Evolutionary conservation across 2,113 vertebrate species (phyloP), one percentile per base, ranked within the genome.

Genomic region (Rhodinocichla rosea): DNA sequence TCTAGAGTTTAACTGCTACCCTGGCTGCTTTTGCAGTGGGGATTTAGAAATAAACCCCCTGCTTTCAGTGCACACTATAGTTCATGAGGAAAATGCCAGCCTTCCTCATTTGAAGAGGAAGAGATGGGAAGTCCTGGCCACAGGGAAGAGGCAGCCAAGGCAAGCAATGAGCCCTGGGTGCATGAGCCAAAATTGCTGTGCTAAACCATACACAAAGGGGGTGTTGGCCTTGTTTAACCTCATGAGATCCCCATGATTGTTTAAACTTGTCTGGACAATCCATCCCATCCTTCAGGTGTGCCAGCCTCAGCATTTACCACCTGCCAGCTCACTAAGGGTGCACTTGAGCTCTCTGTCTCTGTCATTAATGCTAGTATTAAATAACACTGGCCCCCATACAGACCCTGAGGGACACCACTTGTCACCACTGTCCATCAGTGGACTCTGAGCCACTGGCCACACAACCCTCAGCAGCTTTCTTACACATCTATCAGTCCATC

Each of bases 181-280:
- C 22, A 4, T 1, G 10, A 75, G 27, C 21, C 4, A 21, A n/a
- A 76, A 52, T 18, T 47, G 16, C 45, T 1, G 1, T 53, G 49
- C 16, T n/a, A n/a, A n/a, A 13, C 35, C 10, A 1, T 1, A 11
- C 33, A 32, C 2, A 6, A 50, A 59, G 21, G 16, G 12, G 15
- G 35, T 42, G 13, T 15, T 30, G 16, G 17, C 7, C 21, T 62
- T 40, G 13, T 53, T 68, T n/a, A 82, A 33, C 16, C 16, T 15
- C 70, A 15, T 15, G n/a, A 40, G 30, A 40, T 18, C 24, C 28
- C 9, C 53, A 47, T 1, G 4, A 24, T 17, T 68, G 30, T 47
- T 75, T 11, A 20, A 45, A 52, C 13, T 53, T 26, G 20, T 30
- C 23, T 75, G 69, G 39, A 18, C 52, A 40, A 22, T 52, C 20